Percentiles rank a stretch among this genome's conserved stretches.
phyloP scores from a whole-genome alignment of 2,888 invertebrate genomes.

The Phorcus lineatus region DNA sequence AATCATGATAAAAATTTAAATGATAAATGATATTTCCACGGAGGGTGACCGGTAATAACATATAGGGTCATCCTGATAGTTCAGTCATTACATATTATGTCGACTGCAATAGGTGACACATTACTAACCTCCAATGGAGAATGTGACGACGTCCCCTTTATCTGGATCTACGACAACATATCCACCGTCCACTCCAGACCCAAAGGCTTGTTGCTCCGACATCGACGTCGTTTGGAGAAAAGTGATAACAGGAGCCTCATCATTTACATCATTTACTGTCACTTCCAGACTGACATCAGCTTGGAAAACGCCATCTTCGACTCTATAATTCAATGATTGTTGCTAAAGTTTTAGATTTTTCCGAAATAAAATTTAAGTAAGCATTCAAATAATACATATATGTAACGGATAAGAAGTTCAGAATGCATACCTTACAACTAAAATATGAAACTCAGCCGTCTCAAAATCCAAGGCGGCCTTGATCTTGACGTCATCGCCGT shows the following conservation, averaged over 20 bases:
- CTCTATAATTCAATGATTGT: background rate
- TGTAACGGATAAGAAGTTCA: too few species aligned
- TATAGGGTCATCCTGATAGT: too few species aligned
- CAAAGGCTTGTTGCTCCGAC: background rate
- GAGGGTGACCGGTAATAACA: too few species aligned
- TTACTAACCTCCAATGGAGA: background rate
- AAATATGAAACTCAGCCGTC: background rate
- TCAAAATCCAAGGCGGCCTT: background rate
- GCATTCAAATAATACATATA: too few species aligned
- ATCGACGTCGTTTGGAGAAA: background rate
- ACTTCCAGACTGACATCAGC: background rate
- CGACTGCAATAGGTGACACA: too few species aligned
- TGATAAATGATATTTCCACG: too few species aligned
- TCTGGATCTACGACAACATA: background rate
- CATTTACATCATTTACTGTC: background rate
- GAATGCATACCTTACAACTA: background rate
- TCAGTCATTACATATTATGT: too few species aligned
- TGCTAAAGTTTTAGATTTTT: too few species aligned
- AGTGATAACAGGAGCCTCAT: constrained; percentile 7
- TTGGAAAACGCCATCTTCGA: background rate
- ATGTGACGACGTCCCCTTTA: background rate
- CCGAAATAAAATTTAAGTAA: too few species aligned
- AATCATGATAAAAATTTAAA: too few species aligned
- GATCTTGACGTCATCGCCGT: background rate
- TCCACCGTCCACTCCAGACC: background rate